Conservation (phyloP, 2,888 invertebrate species). For the Phrixothrix hirtus region DNA sequence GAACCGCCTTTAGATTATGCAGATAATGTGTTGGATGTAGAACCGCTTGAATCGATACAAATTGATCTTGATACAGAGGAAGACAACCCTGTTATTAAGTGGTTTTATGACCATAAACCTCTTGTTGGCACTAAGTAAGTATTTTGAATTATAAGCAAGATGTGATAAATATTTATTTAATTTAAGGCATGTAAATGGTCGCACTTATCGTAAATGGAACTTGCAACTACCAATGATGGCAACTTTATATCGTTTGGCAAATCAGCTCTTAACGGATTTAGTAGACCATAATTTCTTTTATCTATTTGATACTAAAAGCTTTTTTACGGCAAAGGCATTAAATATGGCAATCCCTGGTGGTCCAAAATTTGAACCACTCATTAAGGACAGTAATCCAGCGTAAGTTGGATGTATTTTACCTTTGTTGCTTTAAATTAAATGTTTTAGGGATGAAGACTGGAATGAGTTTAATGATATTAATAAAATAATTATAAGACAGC, state of each 20-base stretch:
- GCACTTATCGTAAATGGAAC: slow-evolving; percentile 97
- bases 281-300: slow-evolving; percentile 99
- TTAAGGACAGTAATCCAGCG: slow-evolving; percentile 96
- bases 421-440: slow-evolving; percentile 7
- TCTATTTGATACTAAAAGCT: slow-evolving; percentile 97
- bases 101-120: slow-evolving; percentile 99
- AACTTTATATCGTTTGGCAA: slow-evolving; percentile 94
- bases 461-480: slow-evolving; percentile 99
- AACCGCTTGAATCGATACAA: slow-evolving; percentile 98
- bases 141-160: not conserved
- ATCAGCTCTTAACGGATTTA: slow-evolving; percentile 95
- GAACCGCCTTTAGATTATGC: slow-evolving; percentile 99
- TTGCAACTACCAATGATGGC: slow-evolving; percentile 96
- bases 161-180: not conserved
- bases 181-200: slow-evolving; percentile 85
- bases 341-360: slow-evolving; percentile 99
- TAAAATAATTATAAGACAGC: slow-evolving; percentile 98
- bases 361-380: slow-evolving; percentile 98
- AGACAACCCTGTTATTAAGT: slow-evolving; percentile 85
- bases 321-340: slow-evolving; percentile 98
- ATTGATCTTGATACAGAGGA: slow-evolving; percentile 97
- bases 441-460: slow-evolving; percentile 95
- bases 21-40: slow-evolving; percentile 98
- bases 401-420: slow-evolving; percentile 53
- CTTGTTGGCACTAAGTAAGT: slow-evolving; percentile 83